Conservation (phyloP, 1,140 invertebrate species). For the Gryllus bimaculatus region DNA sequence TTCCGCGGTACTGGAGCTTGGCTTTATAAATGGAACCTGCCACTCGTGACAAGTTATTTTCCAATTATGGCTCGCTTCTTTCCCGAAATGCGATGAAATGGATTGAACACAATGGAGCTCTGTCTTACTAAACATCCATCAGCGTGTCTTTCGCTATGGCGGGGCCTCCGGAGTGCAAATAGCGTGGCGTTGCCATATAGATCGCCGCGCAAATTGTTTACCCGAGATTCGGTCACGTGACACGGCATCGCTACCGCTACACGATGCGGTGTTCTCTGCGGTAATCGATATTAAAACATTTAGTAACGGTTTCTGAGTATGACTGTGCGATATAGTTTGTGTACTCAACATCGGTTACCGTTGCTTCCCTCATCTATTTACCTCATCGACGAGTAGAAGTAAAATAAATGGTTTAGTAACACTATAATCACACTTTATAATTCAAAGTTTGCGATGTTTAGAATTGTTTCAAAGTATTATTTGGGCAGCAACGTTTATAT, state of each 20-base stretch:
- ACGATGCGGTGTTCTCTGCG: not conserved
- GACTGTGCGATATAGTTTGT: not conserved
- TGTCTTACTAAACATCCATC: too few species aligned
- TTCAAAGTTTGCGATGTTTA: too few species aligned
- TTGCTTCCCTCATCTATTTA: not conserved
- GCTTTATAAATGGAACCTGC: not conserved
- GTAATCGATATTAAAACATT: not conserved
- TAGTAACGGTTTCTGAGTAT: not conserved
- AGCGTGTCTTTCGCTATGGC: too few species aligned
- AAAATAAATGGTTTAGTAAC: too few species aligned
- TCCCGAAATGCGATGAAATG: not conserved
- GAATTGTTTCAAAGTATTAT: too few species aligned
- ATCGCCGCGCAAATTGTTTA: not conserved
- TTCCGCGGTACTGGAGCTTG: too few species aligned
- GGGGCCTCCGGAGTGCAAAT: not conserved
- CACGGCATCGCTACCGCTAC: too few species aligned
- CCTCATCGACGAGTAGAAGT: too few species aligned
- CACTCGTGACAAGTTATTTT: not conserved
- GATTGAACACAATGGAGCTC: not conserved
- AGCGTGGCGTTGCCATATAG: not conserved
- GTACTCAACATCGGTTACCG: not conserved
- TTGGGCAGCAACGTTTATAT: too few species aligned
- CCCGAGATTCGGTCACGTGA: not conserved
- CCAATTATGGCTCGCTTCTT: not conserved
- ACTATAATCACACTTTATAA: too few species aligned